Evolutionary conservation across 2,888 invertebrate genomes (phyloP), one percentile per base, ranked within the genome.

Genomic region (Ennomos erosarius): DNA sequence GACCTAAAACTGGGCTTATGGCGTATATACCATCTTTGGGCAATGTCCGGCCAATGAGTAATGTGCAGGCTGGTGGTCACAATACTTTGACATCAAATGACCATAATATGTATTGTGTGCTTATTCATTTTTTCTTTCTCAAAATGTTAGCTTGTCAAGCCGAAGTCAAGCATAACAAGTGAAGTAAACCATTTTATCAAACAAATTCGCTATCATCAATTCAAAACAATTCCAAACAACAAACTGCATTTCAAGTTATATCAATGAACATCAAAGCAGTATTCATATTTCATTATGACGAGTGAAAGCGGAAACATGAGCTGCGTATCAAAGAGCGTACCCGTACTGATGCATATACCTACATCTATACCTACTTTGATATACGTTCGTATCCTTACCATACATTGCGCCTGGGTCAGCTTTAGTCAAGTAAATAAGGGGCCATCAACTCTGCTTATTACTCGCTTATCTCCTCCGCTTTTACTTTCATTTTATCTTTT

Each of bases 281-380:
- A 64, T 63, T 65, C 60, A 61, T 60, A 67, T 65, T 63, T 68
- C 59, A 69, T 58, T 62, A 64, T 58, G 64, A 58, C 46, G 37
- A 59, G 62, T 60, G 61, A 62, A 62, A 67, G 52, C 62, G 67
- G 66, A 64, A 68, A 65, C 59, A 65, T 50, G 65, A 61, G 62
- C 60, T 45, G 56, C 62, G 64, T 62, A 68, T 65, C 64, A 62
- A 70, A 71, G 58, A 59, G 54, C 50, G 39, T 11, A 52, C 40
- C 36, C 11, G 47, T 43, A 58, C 12, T 11, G 37, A 46, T 26
- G 13, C 26, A 1, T 26, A 26, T 26, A 26, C 26, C 0, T 26
- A 26, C 1, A 26, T 26, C 4, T 26, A 26, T 26, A 26, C 26
- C 26, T 50, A 59, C 42, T 48, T 38, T 48, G 38, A 48, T 39